A percentile compares a stretch with the other conserved stretches of the same genome.
Evolutionary conservation across 2,113 vertebrate species (phyloP).

Genomic region (Himantopus leucocephalus): DNA sequence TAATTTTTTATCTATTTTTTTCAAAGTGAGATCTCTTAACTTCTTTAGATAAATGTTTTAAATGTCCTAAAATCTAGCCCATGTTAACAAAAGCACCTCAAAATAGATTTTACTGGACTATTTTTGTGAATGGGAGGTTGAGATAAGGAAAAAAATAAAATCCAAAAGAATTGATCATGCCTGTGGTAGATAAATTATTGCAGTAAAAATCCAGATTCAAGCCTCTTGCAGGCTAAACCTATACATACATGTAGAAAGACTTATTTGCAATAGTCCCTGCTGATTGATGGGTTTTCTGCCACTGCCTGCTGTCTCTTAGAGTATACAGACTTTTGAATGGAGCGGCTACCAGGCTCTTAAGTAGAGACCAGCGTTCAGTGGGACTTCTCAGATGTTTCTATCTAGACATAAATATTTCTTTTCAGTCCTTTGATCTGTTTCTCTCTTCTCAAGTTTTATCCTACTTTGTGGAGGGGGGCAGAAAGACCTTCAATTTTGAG

Average conservation of each 20-base stretch:
- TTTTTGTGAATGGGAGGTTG: neutral
- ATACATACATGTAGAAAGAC: neutral
- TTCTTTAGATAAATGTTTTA: neutral
- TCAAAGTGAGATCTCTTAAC: slow-evolving; percentile 7
- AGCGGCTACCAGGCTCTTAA: neutral
- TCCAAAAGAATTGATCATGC: neutral
- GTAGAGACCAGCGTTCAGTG: neutral
- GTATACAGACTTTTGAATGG: neutral
- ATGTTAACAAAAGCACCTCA: neutral
- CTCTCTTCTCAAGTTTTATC: neutral
- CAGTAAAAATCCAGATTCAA: neutral
- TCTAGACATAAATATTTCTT: neutral
- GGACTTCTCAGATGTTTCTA: neutral
- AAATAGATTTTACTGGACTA: neutral
- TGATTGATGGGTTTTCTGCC: accelerated
- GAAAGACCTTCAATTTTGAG: neutral
- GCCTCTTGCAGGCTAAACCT: neutral
- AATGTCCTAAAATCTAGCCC: neutral
- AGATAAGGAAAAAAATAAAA: neutral
- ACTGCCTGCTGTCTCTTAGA: neutral
- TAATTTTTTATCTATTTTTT: slow-evolving; percentile 51
- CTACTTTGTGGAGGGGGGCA: neutral
- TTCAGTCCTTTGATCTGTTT: neutral
- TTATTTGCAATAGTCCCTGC: neutral
- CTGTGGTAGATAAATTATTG: neutral